Conservation (phyloP, 1,140 invertebrate genomes). For the Helicoverpa armigera region DNA sequence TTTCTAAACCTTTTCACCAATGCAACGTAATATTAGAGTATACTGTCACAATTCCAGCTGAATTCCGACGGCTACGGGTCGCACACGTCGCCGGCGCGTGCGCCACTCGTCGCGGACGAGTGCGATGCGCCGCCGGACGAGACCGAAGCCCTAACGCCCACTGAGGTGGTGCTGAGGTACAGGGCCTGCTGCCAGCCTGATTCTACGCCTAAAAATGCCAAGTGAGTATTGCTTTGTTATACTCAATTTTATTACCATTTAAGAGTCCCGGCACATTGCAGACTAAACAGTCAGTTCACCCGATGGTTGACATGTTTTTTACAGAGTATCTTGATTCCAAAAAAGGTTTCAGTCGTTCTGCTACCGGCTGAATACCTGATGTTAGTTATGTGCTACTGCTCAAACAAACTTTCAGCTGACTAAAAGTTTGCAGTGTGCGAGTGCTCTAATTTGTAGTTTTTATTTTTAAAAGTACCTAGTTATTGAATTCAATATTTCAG, state of each 20-base stretch:
- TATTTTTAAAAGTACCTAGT: too few relatives aligned
- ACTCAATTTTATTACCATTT: too few relatives aligned
- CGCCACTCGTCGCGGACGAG: conserved; percentile 83
- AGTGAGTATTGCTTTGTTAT: conserved; percentile 89
- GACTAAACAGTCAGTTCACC: background rate
- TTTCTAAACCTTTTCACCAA: background rate
- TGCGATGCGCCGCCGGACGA: conserved; percentile 86
- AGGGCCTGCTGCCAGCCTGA: conserved; percentile 80
- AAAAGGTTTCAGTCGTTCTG: too few relatives aligned
- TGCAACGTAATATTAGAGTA: conserved; percentile 38
- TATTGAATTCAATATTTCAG: too few relatives aligned
- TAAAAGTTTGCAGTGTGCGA: too few relatives aligned
- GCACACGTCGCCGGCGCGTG: conserved; percentile 94
- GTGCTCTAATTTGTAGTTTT: too few relatives aligned
- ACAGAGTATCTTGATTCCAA: too few relatives aligned
- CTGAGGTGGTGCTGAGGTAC: conserved; percentile 75
- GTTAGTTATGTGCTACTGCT: too few relatives aligned
- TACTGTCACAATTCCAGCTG: conserved; percentile 70
- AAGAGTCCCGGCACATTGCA: too few relatives aligned
- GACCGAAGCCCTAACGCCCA: conserved; percentile 84
- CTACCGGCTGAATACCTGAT: too few relatives aligned
- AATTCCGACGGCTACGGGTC: conserved; percentile 91
- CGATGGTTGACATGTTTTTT: too few relatives aligned
- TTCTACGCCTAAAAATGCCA: conserved; percentile 94
- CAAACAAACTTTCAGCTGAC: too few relatives aligned